Evolutionary conservation across 2,888 invertebrate species (phyloP), one percentile per base, ranked within the genome.

Genomic region (Ectemnius continuus): DNA sequence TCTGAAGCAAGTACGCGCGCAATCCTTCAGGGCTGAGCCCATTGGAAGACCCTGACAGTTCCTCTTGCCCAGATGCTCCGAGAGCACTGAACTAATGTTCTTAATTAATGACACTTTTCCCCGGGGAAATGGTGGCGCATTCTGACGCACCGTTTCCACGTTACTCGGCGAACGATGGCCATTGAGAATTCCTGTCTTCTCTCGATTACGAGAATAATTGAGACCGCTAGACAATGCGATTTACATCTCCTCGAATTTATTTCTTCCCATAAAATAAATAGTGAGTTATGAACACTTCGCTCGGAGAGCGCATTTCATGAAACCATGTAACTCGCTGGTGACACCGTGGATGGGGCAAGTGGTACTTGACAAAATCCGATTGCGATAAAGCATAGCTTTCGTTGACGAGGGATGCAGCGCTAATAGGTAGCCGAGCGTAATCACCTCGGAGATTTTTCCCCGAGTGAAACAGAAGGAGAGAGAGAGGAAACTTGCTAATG

Each of bases 1-100:
- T 77, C 73, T 81, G 79, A 81, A 78, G 84, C 36, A 11, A 36
- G 36, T 36, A 36, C 65, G 70, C 70, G 70, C 59, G 76, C 76
- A 76, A 76, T 76, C 70, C 67, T 70, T 76, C 73, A 72, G 75
- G 71, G 67, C 36, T 11, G 36, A 36, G 72, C 76, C 72, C 73
- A 76, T 76, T 70, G 76, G 68, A 46, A 26, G 67, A 58, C 61
- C 60, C 61, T 68, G 56, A 60, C 62, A 66, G 76, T 76, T 66
- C 64, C 65, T 71, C 67, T 69, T 71, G 46, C 47, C 59, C 52
- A 23, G 71, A 64, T 61, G 67, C 71, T 62, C 36, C 48, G 56
- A 65, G 16, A 61, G 62, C 61, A 68, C 63, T 75, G 66, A 56
- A 68, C 67, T 11, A 11, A 36, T 36, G 36, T 11, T 36, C 36